Percentiles rank a stretch among this genome's conserved stretches.
phyloP scores from a whole-genome alignment of 2,113 vertebrate species.

The Petrocephalus zakoni region DNA sequence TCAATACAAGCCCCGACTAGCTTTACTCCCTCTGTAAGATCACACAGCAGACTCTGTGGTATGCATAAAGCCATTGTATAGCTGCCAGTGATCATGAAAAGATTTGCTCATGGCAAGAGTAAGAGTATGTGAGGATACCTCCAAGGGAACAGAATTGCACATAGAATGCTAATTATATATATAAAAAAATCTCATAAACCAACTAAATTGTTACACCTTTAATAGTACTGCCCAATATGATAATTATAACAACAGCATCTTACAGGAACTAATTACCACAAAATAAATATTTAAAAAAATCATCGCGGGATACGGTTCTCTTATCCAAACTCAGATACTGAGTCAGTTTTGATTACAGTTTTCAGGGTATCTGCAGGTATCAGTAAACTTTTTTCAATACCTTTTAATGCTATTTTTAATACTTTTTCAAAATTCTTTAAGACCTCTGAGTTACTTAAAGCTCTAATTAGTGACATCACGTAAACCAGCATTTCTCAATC shows the following conservation, averaged over 20 bases:
- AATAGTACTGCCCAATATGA: neutral
- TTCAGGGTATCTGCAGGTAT: no score
- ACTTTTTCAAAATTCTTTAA: no score
- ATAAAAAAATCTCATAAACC: neutral
- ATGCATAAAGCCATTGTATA: neutral
- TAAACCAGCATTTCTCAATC: no score
- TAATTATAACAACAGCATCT: neutral
- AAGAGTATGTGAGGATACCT: neutral
- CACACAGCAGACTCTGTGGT: neutral
- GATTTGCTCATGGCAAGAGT: neutral
- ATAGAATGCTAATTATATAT: neutral
- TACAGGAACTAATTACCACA: neutral
- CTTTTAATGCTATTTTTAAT: no score
- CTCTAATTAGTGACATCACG: no score
- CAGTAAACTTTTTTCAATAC: no score
- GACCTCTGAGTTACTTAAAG: no score
- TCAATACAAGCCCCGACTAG: slow-evolving; percentile 1
- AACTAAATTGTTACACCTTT: neutral
- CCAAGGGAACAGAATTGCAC: neutral
- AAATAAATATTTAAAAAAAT: no score
- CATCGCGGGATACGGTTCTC: no score
- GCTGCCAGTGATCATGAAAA: neutral
- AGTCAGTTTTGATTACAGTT: no score
- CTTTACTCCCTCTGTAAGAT: neutral
- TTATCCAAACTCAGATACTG: no score